Base-by-base conservation (phyloP, 2,113 vertebrate species). In the Poeciliopsis retropinna region DNA sequence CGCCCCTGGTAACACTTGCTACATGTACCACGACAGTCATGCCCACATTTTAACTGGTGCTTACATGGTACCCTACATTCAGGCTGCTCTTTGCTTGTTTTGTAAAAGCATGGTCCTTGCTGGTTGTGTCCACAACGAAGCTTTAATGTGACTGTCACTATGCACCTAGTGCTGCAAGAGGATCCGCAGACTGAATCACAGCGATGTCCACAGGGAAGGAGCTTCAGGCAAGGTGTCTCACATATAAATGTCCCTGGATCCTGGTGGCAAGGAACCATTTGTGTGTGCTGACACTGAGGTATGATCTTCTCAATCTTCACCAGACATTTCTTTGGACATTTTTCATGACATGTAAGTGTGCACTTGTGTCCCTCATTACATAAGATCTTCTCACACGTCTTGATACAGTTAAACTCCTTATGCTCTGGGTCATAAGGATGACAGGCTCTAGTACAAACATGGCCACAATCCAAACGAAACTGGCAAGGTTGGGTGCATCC, bases 361-460 rank as follows among this genome's bases (percentile, higher is more conserved):
- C 98, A 99, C 72, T 71, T 93, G 90, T 98, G 98, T 47, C 95
- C 95, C 0, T 90, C 83, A 3, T 80, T 85, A 73, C 97, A 98
- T 44, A 97, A 79, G 22, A 94, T 87, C 82, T 95, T 97, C 71
- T 93, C 88, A 79, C 97, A 99, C 6, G 91, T 89, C 83, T 98
- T 98, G 67, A 60, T 29, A 78, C 97, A 99, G 75, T 87, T 80
- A 79, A 95, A 96, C 25, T 95, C 34, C 78, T 94, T 94, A 92
- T 99, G 98, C 4, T 95, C 88, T 0, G 71, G 64, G 78, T 99
- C 97, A 3, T 96, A 97, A 0, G 98, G 96, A 91, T 99, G 97
- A 80, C 98, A 99, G 25, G 95, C 95, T 0, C 95, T 94, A 7
- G 93, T 28, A 37, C 98, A 99, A 73, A 96, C 96, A 2, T 99